Base-by-base conservation (phyloP, 2,797 vertebrate genomes). In the Gymnothorax reevesii region DNA sequence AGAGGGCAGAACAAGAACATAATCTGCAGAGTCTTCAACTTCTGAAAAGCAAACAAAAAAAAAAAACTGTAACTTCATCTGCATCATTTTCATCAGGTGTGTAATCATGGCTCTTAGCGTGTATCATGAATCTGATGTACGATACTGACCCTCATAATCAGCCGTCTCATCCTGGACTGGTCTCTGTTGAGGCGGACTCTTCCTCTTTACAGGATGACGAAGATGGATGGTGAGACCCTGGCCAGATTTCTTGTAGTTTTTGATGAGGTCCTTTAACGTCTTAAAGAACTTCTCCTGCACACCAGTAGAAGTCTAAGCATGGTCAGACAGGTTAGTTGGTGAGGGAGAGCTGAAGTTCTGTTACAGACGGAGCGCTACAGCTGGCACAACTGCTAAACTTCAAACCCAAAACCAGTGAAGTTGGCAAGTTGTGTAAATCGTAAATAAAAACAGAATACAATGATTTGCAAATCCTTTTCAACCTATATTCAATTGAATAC, bases 121-220 rank as follows among this genome's bases (percentile, higher is more conserved):
- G 15, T 79, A 22, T 17, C 77, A 22, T 80, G 77, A 54, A n/a
- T 55, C 7, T 55, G 12, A 80, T 20, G 49, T 55, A 54, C 49
- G n/a, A 69, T 57, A 86, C 86, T 86, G 64, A 54, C 86, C 80
- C 82, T 86, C 86, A 83, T 86, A 86, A 55, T 86, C 80, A 55
- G 55, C 64, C 22, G 52, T 25, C 4, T 86, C 64, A 25, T 83
- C 80, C 42, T 86, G 27, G 33, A n/a, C 54, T 10, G 55, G 33
- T n/a, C 25, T 52, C 4, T 22, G 8, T 42, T 57, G 62, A 33
- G 9, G 33, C 7, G 0, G 62, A 22, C 7, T 49, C 66, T 86
- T 9, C 55, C 54, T 54, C 9, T 15, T 83, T 27, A 86, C 27
- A 20, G 62, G 25, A 42, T 86, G 64, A 9, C 80, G 64, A 33